Conservation (phyloP, 2,888 invertebrate species). For the Ypsolopha scabrella region DNA sequence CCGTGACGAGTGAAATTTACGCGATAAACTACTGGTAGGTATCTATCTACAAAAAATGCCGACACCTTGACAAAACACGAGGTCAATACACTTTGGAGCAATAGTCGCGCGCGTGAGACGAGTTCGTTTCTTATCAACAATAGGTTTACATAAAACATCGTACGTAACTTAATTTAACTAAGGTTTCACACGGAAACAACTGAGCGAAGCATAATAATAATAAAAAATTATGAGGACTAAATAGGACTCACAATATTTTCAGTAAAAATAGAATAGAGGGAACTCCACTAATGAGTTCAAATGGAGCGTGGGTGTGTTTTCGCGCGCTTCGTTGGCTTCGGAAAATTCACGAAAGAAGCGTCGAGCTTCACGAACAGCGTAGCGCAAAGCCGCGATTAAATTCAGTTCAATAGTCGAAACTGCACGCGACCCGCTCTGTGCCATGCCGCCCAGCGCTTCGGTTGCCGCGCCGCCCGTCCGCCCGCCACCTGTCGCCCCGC, state of each 20-base stretch:
- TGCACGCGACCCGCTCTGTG: no score
- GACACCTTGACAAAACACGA: slow-evolving; percentile 71
- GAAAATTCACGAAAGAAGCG: slow-evolving; percentile 15
- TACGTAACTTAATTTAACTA: neutral
- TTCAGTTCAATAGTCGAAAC: no score
- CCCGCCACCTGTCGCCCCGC: no score
- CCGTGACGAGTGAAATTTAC: slow-evolving; percentile 43
- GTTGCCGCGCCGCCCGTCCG: no score
- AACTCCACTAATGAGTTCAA: neutral
- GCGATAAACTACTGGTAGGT: slow-evolving; percentile 41
- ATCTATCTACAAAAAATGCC: slow-evolving; percentile 64
- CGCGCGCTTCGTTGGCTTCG: slow-evolving; percentile 31
- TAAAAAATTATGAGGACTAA: neutral
- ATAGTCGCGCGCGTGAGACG: slow-evolving; percentile 17
- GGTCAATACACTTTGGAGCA: slow-evolving; percentile 65
- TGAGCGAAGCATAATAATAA: neutral
- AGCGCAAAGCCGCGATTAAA: no score
- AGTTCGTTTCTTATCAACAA: neutral
- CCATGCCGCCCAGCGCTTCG: no score
- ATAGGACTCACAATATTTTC: neutral
- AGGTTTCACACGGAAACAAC: no score
- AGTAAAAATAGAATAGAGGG: neutral
- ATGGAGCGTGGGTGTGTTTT: slow-evolving; percentile 21
- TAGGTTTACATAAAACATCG: neutral
- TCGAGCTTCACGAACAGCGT: slow-evolving; percentile 36